Base-by-base conservation (phyloP, 92 coral and sea anemone genomes). In the Scolanthus callimorphus region DNA sequence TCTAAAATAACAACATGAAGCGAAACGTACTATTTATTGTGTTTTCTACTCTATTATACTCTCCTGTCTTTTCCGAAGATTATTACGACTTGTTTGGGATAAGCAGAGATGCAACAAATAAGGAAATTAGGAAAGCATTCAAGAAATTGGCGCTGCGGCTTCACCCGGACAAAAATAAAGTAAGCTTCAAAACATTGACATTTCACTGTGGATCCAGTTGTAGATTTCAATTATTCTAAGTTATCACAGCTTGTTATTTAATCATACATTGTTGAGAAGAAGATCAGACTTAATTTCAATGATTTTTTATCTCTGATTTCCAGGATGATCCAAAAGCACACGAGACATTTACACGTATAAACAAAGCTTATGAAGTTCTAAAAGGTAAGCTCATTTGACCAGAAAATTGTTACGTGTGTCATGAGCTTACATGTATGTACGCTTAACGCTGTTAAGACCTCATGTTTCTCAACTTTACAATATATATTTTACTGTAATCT, bases 141-240 rank as follows among this genome's bases (percentile, higher is more conserved):
- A 92, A 92, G 73, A 92, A 81, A 54, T 45, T 92, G 26, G 98
- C 98, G 17, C 71, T 92, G 13, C 69, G 76, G 66, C 73, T 80
- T 17, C 98, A 92, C 55, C 98, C 98, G 0, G 98, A 92, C 55
- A 92, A 92, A 62, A 92, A 88, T 57, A 89, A 77, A 94, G 98
- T 92, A 17, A 38, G n/a, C n/a, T n/a, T n/a, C n/a, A n/a, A n/a
- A 21, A 34, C 15, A 34, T 34, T 34, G 6, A 34, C 41, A 53
- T 11, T 52, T 49, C 41, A 31, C 55, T 17, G n/a, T 10, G 47
- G 23, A 31, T 48, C 23, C 39, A 23, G 52, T 60, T 39, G 62
- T n/a, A n/a, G n/a, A n/a, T n/a, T n/a, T n/a, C n/a, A n/a, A n/a
- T n/a, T n/a, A n/a, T n/a, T n/a, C n/a, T n/a, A n/a, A n/a, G n/a